A percentile compares a stretch with the other conserved stretches of the same genome.
Evolutionary conservation across 2,797 vertebrate species (phyloP).

Genomic region (Thripadectes ignobilis): DNA sequence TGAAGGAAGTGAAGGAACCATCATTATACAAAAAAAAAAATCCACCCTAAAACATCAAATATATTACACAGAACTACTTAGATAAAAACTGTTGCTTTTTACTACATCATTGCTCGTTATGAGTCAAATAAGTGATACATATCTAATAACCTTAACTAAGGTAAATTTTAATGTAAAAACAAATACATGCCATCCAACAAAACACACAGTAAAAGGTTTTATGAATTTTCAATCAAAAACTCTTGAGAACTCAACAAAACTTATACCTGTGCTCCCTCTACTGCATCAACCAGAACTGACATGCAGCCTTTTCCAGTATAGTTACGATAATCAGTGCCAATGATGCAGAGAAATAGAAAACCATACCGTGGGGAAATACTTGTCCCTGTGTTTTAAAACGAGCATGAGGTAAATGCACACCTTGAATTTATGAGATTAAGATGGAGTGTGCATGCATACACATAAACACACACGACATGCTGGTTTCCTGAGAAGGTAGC

Average conservation of each 20-base stretch:
- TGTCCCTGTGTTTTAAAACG: not conserved
- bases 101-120: not conserved
- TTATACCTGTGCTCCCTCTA: constrained; percentile 56
- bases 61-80: not conserved
- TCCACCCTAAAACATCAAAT: not conserved
- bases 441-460: not conserved
- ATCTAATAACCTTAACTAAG: not conserved
- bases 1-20: not conserved
- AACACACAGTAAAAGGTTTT: not conserved
- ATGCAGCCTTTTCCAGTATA: not conserved
- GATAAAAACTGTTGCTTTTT: not conserved
- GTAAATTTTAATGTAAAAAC: not conserved
- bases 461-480: not conserved
- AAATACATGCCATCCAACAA: not conserved
- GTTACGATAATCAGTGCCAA: not conserved
- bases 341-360: not conserved
- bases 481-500: not conserved
- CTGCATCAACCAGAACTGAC: constrained; percentile 19
- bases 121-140: not conserved
- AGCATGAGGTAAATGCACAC: not conserved
- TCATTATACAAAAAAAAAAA: not conserved
- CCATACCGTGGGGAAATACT: not conserved
- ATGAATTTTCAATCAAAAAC: not conserved
- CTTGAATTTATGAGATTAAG: not conserved
- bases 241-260: not conserved